Conservation (phyloP, 2,113 vertebrate genomes). For the Caranx melampygus region DNA sequence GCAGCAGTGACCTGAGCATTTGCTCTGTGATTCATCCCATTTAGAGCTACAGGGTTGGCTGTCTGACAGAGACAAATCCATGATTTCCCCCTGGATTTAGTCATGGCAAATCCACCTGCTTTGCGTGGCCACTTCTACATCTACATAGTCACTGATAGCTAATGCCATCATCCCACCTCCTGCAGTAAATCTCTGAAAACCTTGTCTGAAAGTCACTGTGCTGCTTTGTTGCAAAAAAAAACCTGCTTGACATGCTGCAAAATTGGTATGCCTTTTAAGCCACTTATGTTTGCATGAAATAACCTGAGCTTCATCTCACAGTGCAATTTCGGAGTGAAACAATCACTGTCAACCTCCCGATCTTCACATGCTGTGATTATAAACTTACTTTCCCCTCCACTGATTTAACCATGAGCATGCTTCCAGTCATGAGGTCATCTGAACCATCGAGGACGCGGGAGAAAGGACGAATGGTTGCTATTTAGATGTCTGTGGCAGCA, state of each 20-base stretch:
- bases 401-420: slow-evolving; percentile 15
- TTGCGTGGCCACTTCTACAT: slow-evolving; percentile 30
- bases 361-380: slow-evolving; percentile 45
- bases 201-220: slow-evolving; percentile 28
- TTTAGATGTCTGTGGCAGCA: slow-evolving; percentile 66
- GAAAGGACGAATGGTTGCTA: slow-evolving; percentile 54
- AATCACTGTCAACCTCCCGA: slow-evolving; percentile 36
- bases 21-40: slow-evolving; percentile 78
- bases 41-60: slow-evolving; percentile 65
- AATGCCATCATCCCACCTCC: slow-evolving; percentile 7
- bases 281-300: slow-evolving; percentile 12
- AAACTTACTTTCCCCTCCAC: slow-evolving; percentile 49
- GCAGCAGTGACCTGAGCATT: slow-evolving; percentile 78
- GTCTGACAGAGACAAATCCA: slow-evolving; percentile 69
- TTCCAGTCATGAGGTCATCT: slow-evolving; percentile 44
- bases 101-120: slow-evolving; percentile 37
- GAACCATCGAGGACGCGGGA: slow-evolving; percentile 6
- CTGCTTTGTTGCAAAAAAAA: slow-evolving; percentile 11
- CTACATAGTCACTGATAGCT: slow-evolving; percentile 37
- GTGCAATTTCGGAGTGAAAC: slow-evolving; percentile 30
- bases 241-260: background rate
- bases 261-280: background rate
- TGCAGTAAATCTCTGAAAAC: slow-evolving; percentile 13
- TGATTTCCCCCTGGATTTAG: slow-evolving; percentile 74
- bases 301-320: slow-evolving; percentile 23